Evolutionary conservation across 2,113 vertebrate species (phyloP).

Genomic region (Sinocyclocheilus grahami): DNA sequence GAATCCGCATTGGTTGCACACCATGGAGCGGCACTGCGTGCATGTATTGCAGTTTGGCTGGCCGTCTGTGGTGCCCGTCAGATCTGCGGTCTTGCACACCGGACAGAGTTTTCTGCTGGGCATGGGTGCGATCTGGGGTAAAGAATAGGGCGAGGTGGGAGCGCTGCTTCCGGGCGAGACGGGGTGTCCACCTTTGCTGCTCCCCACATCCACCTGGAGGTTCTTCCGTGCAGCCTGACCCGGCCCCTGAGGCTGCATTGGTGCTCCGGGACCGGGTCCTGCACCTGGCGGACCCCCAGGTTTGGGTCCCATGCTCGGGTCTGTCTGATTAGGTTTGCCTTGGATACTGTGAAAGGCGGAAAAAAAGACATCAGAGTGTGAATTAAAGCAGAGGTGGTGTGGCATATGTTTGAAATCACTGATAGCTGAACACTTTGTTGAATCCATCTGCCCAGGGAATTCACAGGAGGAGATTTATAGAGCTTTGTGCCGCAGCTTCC

Average conservation of each 20-base stretch:
- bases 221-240: constrained; percentile 71
- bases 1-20: constrained; percentile 99
- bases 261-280: constrained; percentile 29
- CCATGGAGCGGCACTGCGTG: constrained; percentile 91
- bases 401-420: background rate
- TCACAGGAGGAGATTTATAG: constrained; percentile 19
- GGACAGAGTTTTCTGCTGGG: constrained; percentile 98
- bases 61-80: constrained; percentile 83
- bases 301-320: constrained; percentile 67
- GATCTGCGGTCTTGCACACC: constrained; percentile 95
- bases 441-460: constrained; percentile 7
- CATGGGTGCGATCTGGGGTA: constrained; percentile 96
- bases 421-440: constrained; percentile 12
- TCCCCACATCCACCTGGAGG: constrained; percentile 75
- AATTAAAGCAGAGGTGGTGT: constrained; percentile 9
- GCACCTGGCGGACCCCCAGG: constrained; percentile 52
- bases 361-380: constrained; percentile 32
- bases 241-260: constrained; percentile 17
- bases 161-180: constrained; percentile 89
- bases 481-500: constrained; percentile 9
- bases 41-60: constrained; percentile 93
- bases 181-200: constrained; percentile 71
- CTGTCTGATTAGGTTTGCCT: constrained; percentile 68
- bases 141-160: constrained; percentile 93
- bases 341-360: constrained; percentile 44